These are phyloP conservation scores for Prionailurus bengalensis DNA, from an alignment of 2,113 vertebrate species.

Conservation along the genomic window DNA sequence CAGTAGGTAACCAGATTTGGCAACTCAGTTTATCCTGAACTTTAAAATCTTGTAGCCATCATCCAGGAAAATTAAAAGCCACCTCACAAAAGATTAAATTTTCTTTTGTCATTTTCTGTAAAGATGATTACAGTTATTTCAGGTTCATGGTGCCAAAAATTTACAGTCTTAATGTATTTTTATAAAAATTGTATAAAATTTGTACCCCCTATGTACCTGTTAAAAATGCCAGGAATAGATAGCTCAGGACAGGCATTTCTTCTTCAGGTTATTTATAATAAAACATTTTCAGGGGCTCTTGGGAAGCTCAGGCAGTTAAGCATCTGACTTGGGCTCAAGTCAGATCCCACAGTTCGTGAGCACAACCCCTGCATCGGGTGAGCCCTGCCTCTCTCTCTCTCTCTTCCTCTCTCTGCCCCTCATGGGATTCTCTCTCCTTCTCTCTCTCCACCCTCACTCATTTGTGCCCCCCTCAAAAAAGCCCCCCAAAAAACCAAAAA, in stretches of 20 bases:
- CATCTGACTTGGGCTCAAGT: no score
- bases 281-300: background rate
- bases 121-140: background rate
- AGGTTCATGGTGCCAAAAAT: background rate
- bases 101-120: conserved; percentile 17
- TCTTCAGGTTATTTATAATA: background rate
- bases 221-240: background rate
- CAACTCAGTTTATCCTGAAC: background rate
- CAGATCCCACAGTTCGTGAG: no score
- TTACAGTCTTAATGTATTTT: background rate
- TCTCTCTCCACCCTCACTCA: no score
- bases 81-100: background rate
- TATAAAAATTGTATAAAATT: background rate
- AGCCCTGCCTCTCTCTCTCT: no score
- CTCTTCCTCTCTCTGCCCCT: no score
- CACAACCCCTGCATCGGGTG: no score
- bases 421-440: no score
- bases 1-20: background rate
- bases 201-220: background rate
- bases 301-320: no score
- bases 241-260: background rate
- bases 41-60: background rate
- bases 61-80: background rate
- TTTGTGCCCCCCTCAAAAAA: no score
- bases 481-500: no score